Base-by-base conservation (phyloP, 2,113 vertebrate species). In the Meriones unguiculatus region DNA sequence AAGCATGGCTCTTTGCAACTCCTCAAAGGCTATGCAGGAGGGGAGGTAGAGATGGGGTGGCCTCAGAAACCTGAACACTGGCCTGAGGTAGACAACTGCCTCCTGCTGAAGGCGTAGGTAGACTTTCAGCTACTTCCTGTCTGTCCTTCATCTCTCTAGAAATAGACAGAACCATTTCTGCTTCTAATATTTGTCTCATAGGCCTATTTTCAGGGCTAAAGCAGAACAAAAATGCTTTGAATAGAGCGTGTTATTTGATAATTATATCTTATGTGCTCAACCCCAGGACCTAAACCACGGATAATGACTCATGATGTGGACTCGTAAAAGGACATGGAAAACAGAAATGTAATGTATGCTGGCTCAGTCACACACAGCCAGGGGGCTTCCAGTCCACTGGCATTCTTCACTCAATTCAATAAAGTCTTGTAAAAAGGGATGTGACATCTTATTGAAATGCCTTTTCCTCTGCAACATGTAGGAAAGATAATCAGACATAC, bases 291-390 rank as follows among this genome's bases (percentile, higher is more conserved):
- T 87, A 89, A 89, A 90, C 91, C 54, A 30, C 25, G 67, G 69
- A 75, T 92, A 69, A 84, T 76, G 89, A 86, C 28, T 65, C 73
- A 97, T 89, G 89, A 89, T 78, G 87, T 3, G 15, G 82, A 70
- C 77, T 78, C 20, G 13, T 15, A 35, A 54, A 46, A 94, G n/a
- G 32, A 69, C 18, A 57, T 0, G 41, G 89, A 76, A 67, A 35
- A 95, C 52, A 91, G 92, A 93, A 73, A n/a, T 2, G 0, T 54
- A 76, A 38, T 62, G 50, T 80, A 22, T 3, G 7, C 52, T 32
- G 10, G 25, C 50, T 81, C 62, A 87, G 11, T 35, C 77, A 35
- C 46, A n/a, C 0, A 17, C 38, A 46, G 18, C 76, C 80, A 77
- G 70, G 32, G 46, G 46, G 10, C 93, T 87, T 84, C 41, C 38